A percentile compares a stretch with the other conserved stretches of the same genome.
Evolutionary conservation across 1,140 invertebrate genomes (phyloP).

Genomic region (Panagrolaimus sp.): DNA sequence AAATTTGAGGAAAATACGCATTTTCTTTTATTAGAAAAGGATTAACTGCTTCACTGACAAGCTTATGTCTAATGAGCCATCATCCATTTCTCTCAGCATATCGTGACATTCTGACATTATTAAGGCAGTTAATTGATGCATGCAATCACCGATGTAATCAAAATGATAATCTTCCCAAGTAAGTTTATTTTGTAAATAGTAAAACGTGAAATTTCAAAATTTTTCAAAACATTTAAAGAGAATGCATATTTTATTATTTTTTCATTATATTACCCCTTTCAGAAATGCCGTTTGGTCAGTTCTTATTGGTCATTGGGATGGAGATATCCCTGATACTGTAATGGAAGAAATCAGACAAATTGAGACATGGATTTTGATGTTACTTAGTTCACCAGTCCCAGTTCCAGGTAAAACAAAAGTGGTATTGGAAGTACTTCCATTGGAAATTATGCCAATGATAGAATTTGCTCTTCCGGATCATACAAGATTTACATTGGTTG

Average conservation of each 20-base stretch:
- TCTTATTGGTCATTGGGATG: constrained; percentile 64
- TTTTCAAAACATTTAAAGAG: no score
- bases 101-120: constrained; percentile 87
- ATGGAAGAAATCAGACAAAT: constrained; percentile 92
- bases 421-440: constrained; percentile 70
- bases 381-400: constrained; percentile 91
- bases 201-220: no score
- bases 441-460: constrained; percentile 77
- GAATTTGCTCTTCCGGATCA: constrained; percentile 92
- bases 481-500: constrained; percentile 82
- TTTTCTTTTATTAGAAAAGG: constrained; percentile 19
- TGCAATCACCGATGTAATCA: constrained; percentile 70
- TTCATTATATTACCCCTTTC: no score
- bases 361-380: constrained; percentile 89
- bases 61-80: constrained; percentile 92
- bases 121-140: constrained; percentile 89
- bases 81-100: constrained; percentile 98
- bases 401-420: constrained; percentile 91
- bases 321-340: constrained; percentile 74
- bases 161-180: constrained; percentile 41
- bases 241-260: no score
- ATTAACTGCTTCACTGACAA: constrained; percentile 75
- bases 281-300: constrained; percentile 61
- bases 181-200: no score
- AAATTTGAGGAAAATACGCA: not conserved